These are phyloP conservation scores for Rousettus leschenaultii DNA, from an alignment of 2,113 vertebrate species.

Conservation along the genomic window DNA sequence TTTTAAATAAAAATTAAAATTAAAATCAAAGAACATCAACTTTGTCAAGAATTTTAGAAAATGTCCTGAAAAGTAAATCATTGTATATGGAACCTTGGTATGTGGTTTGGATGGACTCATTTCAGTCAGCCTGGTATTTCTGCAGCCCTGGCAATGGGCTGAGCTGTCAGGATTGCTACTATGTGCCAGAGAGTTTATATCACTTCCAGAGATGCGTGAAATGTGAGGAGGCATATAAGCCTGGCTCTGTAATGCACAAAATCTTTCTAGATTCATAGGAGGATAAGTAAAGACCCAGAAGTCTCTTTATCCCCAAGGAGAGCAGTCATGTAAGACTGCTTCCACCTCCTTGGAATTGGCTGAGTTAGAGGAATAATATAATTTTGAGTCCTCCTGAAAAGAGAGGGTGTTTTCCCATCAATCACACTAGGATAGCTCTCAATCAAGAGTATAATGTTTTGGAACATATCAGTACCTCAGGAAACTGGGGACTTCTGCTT, in stretches of 20 bases:
- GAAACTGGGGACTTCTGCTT: not conserved
- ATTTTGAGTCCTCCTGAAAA: not conserved
- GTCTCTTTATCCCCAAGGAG: not conserved
- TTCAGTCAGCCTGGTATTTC: not conserved
- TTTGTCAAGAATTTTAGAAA: conserved; percentile 19
- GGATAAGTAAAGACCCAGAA: not conserved
- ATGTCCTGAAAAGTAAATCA: conserved; percentile 18
- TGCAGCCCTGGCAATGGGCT: not conserved
- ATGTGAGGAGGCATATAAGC: not conserved
- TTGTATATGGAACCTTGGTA: not conserved
- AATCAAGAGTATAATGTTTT: not conserved
- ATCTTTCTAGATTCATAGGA: not conserved
- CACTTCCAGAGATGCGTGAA: not conserved
- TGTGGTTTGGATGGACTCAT: not conserved
- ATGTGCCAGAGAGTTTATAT: not conserved
- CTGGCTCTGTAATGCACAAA: not conserved
- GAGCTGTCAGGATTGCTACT: not conserved
- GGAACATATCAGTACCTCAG: not conserved
- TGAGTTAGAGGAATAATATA: not conserved
- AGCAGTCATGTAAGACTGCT: not conserved
- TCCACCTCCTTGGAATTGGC: not conserved
- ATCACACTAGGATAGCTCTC: not conserved
- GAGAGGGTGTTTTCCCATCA: not conserved
- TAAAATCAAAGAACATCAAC: not conserved
- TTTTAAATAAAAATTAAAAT: not conserved